phyloP scores from a whole-genome alignment of 2,797 vertebrate species.

The Rhynchotus rufescens region DNA sequence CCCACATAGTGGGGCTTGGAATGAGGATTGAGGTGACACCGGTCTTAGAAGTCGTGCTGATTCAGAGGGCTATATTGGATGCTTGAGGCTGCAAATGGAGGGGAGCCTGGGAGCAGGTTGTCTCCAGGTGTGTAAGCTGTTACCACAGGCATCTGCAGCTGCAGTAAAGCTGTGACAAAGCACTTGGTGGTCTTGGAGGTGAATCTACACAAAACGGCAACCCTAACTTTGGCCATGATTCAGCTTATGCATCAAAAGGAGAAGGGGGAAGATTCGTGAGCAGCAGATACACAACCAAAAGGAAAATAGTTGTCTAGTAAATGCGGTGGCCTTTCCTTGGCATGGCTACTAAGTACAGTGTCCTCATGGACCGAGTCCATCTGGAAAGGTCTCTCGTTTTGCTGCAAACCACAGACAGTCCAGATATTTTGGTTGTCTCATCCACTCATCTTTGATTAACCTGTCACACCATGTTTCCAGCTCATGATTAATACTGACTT shows the following conservation, averaged over 20 bases:
- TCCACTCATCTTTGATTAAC: background rate
- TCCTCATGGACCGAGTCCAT: background rate
- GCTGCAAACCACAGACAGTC: background rate
- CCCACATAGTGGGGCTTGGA: background rate
- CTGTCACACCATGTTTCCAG: fast-evolving
- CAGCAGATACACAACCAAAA: background rate
- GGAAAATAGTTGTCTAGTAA: background rate
- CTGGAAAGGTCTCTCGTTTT: background rate
- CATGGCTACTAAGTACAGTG: background rate
- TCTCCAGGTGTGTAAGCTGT: background rate
- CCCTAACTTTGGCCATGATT: background rate
- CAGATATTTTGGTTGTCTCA: background rate
- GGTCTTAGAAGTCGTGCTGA: background rate
- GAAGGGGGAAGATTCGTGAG: background rate
- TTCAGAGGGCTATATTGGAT: background rate
- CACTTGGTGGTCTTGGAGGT: fast-evolving
- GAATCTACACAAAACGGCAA: background rate
- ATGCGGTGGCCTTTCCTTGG: background rate
- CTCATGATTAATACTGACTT: background rate
- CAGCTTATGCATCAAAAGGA: background rate
- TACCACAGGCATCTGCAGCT: background rate
- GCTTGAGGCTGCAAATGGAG: background rate
- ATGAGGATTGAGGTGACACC: background rate
- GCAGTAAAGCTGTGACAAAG: background rate
- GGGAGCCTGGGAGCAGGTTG: background rate